Conservation (phyloP, 2,113 vertebrate genomes). For the Phocoena sinus region DNA sequence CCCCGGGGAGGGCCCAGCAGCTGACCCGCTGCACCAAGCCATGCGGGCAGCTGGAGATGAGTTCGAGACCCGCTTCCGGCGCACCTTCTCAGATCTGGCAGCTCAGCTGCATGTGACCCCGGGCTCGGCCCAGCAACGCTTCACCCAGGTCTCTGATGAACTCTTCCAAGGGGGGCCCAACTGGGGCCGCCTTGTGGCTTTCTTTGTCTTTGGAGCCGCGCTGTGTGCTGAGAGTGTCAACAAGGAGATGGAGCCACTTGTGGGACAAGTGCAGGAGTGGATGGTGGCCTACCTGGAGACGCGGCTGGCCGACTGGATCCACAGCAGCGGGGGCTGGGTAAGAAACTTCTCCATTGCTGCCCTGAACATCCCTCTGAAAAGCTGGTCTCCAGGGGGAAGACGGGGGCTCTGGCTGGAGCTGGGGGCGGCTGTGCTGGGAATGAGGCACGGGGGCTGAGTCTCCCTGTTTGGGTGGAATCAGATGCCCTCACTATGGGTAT, state of each 20-base stretch:
- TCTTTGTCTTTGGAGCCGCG: constrained; percentile 80
- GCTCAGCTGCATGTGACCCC: constrained; percentile 78
- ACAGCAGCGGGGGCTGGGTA: constrained; percentile 80
- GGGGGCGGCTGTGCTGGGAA: constrained; percentile 16
- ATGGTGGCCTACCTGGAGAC: constrained; percentile 79
- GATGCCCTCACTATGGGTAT: neutral
- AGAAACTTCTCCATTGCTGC: constrained; percentile 61
- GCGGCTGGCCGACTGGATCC: constrained; percentile 76
- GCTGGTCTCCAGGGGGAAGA: constrained; percentile 65
- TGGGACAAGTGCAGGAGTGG: constrained; percentile 77
- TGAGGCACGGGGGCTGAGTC: neutral
- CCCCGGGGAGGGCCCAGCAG: constrained; percentile 68
- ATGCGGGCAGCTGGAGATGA: constrained; percentile 79
- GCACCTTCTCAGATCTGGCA: constrained; percentile 76
- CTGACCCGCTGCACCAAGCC: constrained; percentile 73
- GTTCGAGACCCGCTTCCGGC: constrained; percentile 78
- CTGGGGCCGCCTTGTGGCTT: constrained; percentile 80
- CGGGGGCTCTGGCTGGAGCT: constrained; percentile 73
- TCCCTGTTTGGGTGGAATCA: constrained; percentile 20
- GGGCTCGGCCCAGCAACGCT: constrained; percentile 75
- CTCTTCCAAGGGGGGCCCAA: constrained; percentile 79
- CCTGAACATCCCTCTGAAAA: constrained; percentile 31
- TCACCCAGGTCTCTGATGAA: constrained; percentile 78
- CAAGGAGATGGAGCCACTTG: constrained; percentile 78
- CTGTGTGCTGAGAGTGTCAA: constrained; percentile 79